phyloP scores from a whole-genome alignment of 2,797 vertebrate genomes.

The Acipenser ruthenus region DNA sequence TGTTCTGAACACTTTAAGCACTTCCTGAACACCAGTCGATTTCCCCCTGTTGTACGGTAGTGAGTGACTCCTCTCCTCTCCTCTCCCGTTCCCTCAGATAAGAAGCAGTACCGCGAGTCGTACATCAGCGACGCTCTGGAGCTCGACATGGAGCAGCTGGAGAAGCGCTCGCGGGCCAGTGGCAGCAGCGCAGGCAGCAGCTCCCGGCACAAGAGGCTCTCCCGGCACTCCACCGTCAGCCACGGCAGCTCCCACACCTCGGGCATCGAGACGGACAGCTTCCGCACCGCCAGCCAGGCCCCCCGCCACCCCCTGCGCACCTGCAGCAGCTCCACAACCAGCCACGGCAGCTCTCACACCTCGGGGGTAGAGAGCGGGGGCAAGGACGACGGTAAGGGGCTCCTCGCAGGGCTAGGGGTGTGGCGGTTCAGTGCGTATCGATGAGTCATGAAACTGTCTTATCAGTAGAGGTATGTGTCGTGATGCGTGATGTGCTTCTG shows the following conservation, averaged over 20 bases:
- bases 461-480: too few relatives aligned
- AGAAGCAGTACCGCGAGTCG: slow-evolving; percentile 96
- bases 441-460: too few relatives aligned
- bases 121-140: slow-evolving; percentile 97
- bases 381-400: slow-evolving; percentile 79
- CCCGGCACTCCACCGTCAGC: slow-evolving; percentile 82
- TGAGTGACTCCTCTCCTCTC: neutral
- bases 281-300: slow-evolving; percentile 54
- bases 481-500: neutral
- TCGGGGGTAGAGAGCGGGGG: slow-evolving; percentile 89
- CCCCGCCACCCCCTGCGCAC: slow-evolving; percentile 74
- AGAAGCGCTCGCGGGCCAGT: slow-evolving; percentile 85
- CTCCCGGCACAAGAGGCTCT: slow-evolving; percentile 77
- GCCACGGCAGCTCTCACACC: slow-evolving; percentile 92
- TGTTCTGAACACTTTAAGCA: neutral
- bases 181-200: slow-evolving; percentile 84
- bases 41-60: neutral
- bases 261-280: slow-evolving; percentile 79
- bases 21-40: too few relatives aligned
- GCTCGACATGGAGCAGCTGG: slow-evolving; percentile 89
- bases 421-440: too few relatives aligned
- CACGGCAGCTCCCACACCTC: slow-evolving; percentile 95
- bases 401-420: too few relatives aligned
- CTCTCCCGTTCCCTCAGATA: slow-evolving; percentile 56
- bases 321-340: slow-evolving; percentile 88